Evolutionary conservation across 2,113 vertebrate species (phyloP), one percentile per base, ranked within the genome.

Genomic region (Hystrix brachyura): DNA sequence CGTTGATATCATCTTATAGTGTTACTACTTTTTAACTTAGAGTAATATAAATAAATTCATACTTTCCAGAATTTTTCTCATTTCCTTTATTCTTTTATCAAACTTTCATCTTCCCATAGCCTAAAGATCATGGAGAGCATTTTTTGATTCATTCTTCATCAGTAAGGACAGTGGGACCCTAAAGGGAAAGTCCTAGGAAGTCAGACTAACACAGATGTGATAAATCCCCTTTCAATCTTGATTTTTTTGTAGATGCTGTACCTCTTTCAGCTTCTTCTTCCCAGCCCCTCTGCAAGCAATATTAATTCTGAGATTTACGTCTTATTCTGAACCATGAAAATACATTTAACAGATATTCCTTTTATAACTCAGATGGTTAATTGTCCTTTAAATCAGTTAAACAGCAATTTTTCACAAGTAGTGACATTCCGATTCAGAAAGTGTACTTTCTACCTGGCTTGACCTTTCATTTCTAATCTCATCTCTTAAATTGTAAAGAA

Each of bases 61-160:
- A 46, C 6, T 92, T 92, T 80, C 62, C 15, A 83, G 23, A 86
- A 64, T 74, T 91, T 96, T 81, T 65, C 71, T 90, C 53, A 65
- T 87, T 93, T 69, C 51, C 78, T 72, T 90, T 81, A 43, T 55
- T 32, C 11, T 89, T 76, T 97, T 48, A 46, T 74, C 57, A 71
- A 53, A 57, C 43, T 87, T 67, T 32, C 11, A 18, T 64, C 55
- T 92, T 53, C 32, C 23, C 46, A 65, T 21, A 65, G 65, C 29
- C 55, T 91, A 53, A 93, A 81, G 80, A 43, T 83, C 53, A 67
- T 21, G 3, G 18, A 92, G 18, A 87, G 2, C 46, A 92, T 43
- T 19, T 89, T 95, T 87, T 87, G 92, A 34, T 87, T 86, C 23
- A 64, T 86, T 80, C 80, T 92, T 96, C 27, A 95, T 79, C 93